phyloP scores from a whole-genome alignment of 2,113 vertebrate species.

The Solenodon paradoxus region DNA sequence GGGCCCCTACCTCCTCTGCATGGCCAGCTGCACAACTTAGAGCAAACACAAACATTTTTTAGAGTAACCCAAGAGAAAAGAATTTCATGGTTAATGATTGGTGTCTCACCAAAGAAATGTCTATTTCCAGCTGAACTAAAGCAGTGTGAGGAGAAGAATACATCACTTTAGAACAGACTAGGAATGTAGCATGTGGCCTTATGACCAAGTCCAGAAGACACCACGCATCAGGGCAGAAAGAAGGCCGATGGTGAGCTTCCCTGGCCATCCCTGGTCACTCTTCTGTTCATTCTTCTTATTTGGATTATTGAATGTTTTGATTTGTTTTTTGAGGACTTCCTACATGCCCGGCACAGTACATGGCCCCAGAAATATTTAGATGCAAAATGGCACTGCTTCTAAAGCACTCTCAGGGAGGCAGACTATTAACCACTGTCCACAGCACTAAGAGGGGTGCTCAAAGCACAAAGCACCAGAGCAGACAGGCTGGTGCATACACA shows the following conservation, averaged over 20 bases:
- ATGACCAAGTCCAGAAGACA: not conserved
- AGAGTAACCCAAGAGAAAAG: conserved; percentile 47
- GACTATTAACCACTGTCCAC: not conserved
- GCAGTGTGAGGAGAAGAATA: not conserved
- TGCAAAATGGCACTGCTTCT: not conserved
- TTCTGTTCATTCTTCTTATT: not conserved
- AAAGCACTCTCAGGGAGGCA: not conserved
- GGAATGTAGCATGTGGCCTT: not conserved
- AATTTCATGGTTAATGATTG: conserved; percentile 49
- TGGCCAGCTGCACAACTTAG: not conserved
- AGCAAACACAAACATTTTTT: not conserved
- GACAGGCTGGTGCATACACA: not conserved
- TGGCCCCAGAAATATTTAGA: not conserved
- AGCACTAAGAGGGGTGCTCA: not conserved
- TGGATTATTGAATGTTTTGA: not conserved
- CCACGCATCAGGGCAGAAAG: not conserved
- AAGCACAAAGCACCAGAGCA: not conserved
- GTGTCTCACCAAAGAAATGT: conserved; percentile 38
- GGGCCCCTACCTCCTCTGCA: not conserved
- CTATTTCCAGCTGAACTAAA: not conserved
- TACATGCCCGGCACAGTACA: not conserved
- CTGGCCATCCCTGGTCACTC: not conserved
- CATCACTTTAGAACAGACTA: not conserved
- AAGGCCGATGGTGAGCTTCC: not conserved
- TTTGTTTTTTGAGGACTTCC: not conserved